Evolutionary conservation across 1,140 invertebrate species (phyloP).

Genomic region (Potamilus streckersoni): DNA sequence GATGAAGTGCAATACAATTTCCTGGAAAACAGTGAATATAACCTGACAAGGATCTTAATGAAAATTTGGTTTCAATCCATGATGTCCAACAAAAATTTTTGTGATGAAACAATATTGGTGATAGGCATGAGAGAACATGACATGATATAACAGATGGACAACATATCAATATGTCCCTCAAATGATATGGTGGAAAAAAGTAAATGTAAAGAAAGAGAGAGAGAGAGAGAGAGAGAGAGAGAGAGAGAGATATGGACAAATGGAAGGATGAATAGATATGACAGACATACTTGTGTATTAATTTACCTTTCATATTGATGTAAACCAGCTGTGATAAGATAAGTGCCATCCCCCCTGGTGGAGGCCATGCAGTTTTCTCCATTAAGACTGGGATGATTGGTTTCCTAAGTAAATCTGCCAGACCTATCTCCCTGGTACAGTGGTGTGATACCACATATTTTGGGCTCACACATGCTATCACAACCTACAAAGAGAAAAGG

Average conservation of each 20-base stretch:
- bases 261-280: background rate
- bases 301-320: conserved; percentile 67
- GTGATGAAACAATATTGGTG: background rate
- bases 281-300: background rate
- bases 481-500: conserved; percentile 40
- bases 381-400: conserved; percentile 70
- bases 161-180: background rate
- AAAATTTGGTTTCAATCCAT: no score
- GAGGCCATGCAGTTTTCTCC: conserved; percentile 68
- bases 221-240: no score
- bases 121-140: background rate
- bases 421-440: conserved; percentile 68
- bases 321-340: conserved; percentile 69
- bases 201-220: no score
- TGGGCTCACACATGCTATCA: conserved; percentile 67
- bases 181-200: background rate
- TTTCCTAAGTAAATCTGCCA: conserved; percentile 68
- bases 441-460: conserved; percentile 68
- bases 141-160: no score
- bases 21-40: no score
- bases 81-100: background rate
- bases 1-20: no score
- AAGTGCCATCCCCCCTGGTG: conserved; percentile 68
- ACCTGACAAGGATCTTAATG: no score
- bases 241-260: background rate